Evolutionary conservation across 2,113 vertebrate genomes (phyloP), one percentile per base, ranked within the genome.

Genomic region (Struthidea cinerea): DNA sequence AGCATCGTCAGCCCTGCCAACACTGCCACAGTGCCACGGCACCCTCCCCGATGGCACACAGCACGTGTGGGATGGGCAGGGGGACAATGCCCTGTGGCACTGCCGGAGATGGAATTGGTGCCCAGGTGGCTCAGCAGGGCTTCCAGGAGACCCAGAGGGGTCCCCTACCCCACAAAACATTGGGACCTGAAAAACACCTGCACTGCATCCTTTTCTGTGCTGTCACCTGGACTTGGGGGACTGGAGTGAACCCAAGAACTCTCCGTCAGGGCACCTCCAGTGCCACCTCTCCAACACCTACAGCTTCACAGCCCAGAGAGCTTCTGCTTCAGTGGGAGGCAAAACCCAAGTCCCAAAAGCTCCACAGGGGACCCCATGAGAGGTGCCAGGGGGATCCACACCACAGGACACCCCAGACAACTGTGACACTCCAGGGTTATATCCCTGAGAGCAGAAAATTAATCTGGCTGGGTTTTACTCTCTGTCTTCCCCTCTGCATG

Each of bases 41-140:
- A 86, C 39, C 16, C 11, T 82, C 42, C 37, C 13, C 37, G 12
- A 1, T 1, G 15, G 47, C 68, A 83, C 4, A 2, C 13, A 44
- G 50, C n/a, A n/a, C 0, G 0, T 3, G 1, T 33, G 44, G 57
- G 32, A 42, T 4, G 8, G 41, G 24, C 30, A 65, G 59, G 20
- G 60, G n/a, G 10, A 60, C 1, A 1, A 46, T n/a, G 37, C 11
- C 28, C 46, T 1, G 0, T 1, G 3, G 22, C 28, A 28, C 67
- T 61, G 27, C 76, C 7, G 3, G 61, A 76, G 17, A 10, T 26
- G 22, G 22, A 16, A 12, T 7, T 14, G 7, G 67, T 53, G 41
- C 39, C 42, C 3, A 4, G 30, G 2, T 35, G 74, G 13, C 37
- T 19, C 8, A 13, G 7, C 3, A 3, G 52, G 44, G 20, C 19